Percentiles rank a stretch among this genome's conserved stretches.
Conservation (phyloP, 2,888 invertebrate genomes). For the Apomyelois bistriatella region DNA sequence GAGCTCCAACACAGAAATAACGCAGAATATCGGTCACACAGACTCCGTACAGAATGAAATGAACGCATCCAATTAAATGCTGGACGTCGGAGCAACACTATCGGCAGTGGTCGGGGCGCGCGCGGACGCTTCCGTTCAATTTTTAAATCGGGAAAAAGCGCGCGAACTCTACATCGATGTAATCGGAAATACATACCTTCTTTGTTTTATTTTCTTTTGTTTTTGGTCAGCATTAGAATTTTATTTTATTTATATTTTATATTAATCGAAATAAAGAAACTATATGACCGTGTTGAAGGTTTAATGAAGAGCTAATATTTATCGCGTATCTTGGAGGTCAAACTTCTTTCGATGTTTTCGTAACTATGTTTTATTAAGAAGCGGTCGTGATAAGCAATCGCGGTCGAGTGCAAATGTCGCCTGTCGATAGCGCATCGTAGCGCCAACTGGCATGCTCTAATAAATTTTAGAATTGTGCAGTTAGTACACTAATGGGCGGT, state of each 20-base stretch:
- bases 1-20: conserved; percentile 69
- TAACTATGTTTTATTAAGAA: conserved; percentile 46
- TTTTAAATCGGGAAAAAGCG: conserved; percentile 50
- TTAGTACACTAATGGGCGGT: conserved; percentile 36
- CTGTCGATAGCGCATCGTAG: conserved; percentile 35
- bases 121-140: conserved; percentile 64
- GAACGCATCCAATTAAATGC: conserved; percentile 71
- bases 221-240: conserved; percentile 22
- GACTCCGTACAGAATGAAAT: conserved; percentile 57
- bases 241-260: conserved; percentile 18
- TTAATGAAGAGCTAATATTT: conserved; percentile 23
- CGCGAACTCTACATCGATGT: conserved; percentile 38
- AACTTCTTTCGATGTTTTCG: conserved; percentile 39
- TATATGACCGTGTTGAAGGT: not conserved
- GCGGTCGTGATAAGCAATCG: conserved; percentile 63
- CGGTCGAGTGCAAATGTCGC: conserved; percentile 72
- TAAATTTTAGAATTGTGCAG: conserved; percentile 28
- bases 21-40: conserved; percentile 76
- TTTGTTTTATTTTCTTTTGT: conserved; percentile 20
- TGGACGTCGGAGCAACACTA: conserved; percentile 54
- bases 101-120: conserved; percentile 60
- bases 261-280: not conserved
- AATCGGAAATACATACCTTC: conserved; percentile 22
- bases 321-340: conserved; percentile 45
- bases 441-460: conserved; percentile 27